Conservation (phyloP, 2,113 vertebrate genomes). For the Cavia aperea region DNA sequence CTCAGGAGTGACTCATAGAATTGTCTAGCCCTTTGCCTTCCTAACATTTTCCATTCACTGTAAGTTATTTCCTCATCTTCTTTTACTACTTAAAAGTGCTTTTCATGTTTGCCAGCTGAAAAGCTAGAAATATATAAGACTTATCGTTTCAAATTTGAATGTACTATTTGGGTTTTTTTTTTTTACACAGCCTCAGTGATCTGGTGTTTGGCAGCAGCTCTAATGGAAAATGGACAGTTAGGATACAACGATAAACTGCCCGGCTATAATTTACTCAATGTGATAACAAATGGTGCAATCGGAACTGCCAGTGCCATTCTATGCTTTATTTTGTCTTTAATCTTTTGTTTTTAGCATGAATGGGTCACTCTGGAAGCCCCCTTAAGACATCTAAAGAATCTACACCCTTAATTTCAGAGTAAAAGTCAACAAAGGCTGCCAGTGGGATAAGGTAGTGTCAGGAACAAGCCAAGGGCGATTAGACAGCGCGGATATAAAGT, state of each 20-base stretch:
- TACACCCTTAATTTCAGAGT: slow-evolving; percentile 24
- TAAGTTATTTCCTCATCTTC: slow-evolving; percentile 59
- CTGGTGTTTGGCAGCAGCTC: slow-evolving; percentile 41
- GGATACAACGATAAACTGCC: neutral
- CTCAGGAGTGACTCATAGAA: slow-evolving; percentile 75
- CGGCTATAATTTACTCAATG: slow-evolving; percentile 25
- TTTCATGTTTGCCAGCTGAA: slow-evolving; percentile 57
- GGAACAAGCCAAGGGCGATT: neutral
- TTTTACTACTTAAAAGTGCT: slow-evolving; percentile 53
- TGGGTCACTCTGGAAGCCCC: neutral
- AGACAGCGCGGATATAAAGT: neutral
- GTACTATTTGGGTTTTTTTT: slow-evolving; percentile 49
- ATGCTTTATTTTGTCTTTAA: slow-evolving; percentile 5
- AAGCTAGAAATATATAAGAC: slow-evolving; percentile 50
- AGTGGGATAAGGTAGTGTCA: neutral
- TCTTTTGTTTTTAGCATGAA: slow-evolving; percentile 31
- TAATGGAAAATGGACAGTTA: slow-evolving; percentile 39
- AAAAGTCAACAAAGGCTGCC: neutral
- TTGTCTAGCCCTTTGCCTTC: slow-evolving; percentile 71
- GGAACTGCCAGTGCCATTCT: neutral
- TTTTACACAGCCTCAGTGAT: neutral
- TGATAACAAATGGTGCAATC: neutral
- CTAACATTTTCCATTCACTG: slow-evolving; percentile 72
- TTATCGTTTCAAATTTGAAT: slow-evolving; percentile 52
- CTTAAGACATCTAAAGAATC: neutral